These are phyloP conservation scores for Thymallus thymallus DNA, from an alignment of 2,113 vertebrate genomes.

Conservation along the genomic window DNA sequence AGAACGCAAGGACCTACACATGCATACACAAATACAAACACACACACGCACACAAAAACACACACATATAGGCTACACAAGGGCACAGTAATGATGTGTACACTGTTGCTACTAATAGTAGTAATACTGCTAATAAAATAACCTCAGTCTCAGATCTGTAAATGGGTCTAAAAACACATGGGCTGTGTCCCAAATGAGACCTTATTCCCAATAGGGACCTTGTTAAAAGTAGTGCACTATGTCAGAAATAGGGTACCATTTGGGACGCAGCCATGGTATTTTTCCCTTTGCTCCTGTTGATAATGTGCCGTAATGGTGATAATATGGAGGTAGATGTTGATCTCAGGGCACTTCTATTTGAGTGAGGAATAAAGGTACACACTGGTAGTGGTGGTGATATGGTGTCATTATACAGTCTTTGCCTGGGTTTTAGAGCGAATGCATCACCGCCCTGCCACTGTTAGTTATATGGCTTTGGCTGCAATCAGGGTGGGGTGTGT, in stretches of 20 bases:
- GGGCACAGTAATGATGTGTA: neutral
- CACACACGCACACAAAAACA: neutral
- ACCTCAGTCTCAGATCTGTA: conserved; percentile 19
- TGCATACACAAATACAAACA: neutral
- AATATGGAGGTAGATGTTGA: conserved; percentile 2
- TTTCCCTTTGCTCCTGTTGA: conserved; percentile 4
- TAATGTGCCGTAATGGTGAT: conserved; percentile 45
- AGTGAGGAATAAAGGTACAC: too few relatives aligned
- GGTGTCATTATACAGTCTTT: conserved; percentile 14
- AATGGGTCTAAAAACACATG: neutral
- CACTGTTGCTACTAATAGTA: conserved; percentile 14
- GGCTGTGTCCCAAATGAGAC: too few relatives aligned
- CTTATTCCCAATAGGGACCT: too few relatives aligned
- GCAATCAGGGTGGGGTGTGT: neutral
- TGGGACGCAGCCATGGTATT: neutral
- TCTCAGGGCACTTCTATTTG: neutral
- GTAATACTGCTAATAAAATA: conserved; percentile 13
- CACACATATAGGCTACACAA: conserved; percentile 3
- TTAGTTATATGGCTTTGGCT: too few relatives aligned
- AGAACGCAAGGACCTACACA: neutral
- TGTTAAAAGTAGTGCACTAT: too few relatives aligned
- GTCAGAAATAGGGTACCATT: too few relatives aligned
- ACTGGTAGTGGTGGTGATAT: neutral
- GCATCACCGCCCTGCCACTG: too few relatives aligned
- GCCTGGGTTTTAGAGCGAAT: neutral